Evolutionary conservation across 2,797 vertebrate species (phyloP), one percentile per base, ranked within the genome.

Genomic region (Xenopus petersii): DNA sequence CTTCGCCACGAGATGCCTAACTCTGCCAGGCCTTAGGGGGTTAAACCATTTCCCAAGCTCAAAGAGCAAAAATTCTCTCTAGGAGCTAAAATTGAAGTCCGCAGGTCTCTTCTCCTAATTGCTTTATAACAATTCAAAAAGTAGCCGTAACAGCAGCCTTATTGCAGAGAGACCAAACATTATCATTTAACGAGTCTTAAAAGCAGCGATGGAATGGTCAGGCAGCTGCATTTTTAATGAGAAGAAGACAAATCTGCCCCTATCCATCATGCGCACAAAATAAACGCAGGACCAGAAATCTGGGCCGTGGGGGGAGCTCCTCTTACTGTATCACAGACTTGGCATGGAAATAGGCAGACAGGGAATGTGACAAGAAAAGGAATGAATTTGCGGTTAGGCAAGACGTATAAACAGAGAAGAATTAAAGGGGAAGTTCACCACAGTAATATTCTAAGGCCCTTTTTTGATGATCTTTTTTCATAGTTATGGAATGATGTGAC

Each of bases 121-220:
- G 84, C 79, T 75, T 78, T 48, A 81, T 83, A 86, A 59, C 58
- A 81, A 73, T 80, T 81, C 79, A 58, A 81, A 82, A 84, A 84
- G 70, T 62, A 80, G 73, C 12, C 81, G 54, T 73, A 78, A 79
- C 30, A 81, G 80, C 76, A 82, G 59, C 77, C 76, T 77, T 73
- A 75, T 78, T 63, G 47, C 80, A 81, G 11, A 81, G 74, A 84
- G 82, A 77, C 12, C 62, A 82, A 82, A 60, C 5, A 71, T 76
- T 71, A 75, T 60, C 67, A 81, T 82, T 81, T 84, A 80, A 67
- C 84, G 71, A 81, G 65, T 55, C 76, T 85, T 86, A 83, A 85
- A 83, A 77, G 70, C 75, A 81, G 66, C 71, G 79, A 81, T 33
- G 54, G 47, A 82, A 74, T 7, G 80, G 80, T 79, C 71, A 84